Percentiles rank a stretch among this genome's conserved stretches.
These are phyloP conservation scores for Platygyra sinensis DNA, from an alignment of 64 coral and sea anemone species.

Conservation along the genomic window DNA sequence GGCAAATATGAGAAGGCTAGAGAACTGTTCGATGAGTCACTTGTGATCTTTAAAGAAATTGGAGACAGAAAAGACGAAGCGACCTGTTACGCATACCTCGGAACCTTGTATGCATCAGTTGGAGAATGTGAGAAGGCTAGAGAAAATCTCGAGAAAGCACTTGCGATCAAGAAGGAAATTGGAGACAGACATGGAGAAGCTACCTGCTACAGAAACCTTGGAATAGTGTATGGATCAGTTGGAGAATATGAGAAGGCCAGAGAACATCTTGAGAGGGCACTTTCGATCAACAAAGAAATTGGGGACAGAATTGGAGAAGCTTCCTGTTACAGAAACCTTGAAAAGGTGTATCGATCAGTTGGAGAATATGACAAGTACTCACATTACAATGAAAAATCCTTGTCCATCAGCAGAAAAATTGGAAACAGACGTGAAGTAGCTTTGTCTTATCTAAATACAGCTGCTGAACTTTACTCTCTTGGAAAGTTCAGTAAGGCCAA, in stretches of 20 bases:
- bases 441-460: neutral
- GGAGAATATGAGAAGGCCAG: neutral
- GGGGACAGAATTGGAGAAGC: neutral
- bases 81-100: neutral
- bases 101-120: neutral
- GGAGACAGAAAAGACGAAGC: too few species aligned
- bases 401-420: neutral
- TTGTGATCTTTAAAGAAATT: neutral
- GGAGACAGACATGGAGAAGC: neutral
- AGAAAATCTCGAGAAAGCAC: neutral
- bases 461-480: neutral
- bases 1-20: neutral
- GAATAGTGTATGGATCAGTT: neutral
- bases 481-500: neutral
- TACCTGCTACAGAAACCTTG: neutral
- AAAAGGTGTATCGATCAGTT: neutral
- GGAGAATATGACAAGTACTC: neutral
- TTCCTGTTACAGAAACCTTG: neutral
- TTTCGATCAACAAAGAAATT: neutral
- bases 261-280: neutral
- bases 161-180: too few species aligned
- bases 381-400: neutral
- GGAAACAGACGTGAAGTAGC: neutral
- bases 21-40: neutral
- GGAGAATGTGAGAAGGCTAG: neutral